Base-by-base conservation (phyloP, 2,888 invertebrate genomes). In the Standfussiana lucernea region DNA sequence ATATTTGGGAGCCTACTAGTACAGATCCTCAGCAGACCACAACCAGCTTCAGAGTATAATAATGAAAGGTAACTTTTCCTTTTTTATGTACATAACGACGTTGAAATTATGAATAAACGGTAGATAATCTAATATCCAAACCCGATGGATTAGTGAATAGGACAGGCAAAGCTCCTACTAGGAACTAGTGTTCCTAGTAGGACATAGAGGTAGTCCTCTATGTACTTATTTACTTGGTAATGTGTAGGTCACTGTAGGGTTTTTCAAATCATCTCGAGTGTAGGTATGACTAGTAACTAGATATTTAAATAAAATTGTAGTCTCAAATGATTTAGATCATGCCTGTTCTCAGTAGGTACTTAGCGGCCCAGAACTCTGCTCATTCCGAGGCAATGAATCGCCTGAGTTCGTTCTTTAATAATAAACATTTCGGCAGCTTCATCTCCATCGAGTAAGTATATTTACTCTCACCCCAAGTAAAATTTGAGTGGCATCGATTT, bases 11-110 rank as follows among this genome's bases (percentile, higher is more conserved):
- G 86, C 82, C 77, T 91, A 42, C 62, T 85, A 47, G 75, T 79
- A 37, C 78, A 82, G 80, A 82, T 76, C 42, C 68, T 77, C 21
- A 81, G 93, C 80, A 91, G 93, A 87, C 93, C 94, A 1, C 85
- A 91, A 50, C 86, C 87, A 42, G 74, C 88, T 35, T 89, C 88
- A 24, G 90, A 92, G 35, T 91, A 93, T 69, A 88, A 80, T 70
- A 90, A 89, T 65, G 91, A 92, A 76, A 91, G 91, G 94, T 93
- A 89, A 81, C 75, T 88, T 28, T 28, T 24, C 13, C 69, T 72
- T 65, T 66, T n/a, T n/a, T n/a, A n/a, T 74, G 15, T 62, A 28
- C 37, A 24, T 42, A n/a, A 21, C 15, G 24, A 24, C 0, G 5
- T 56, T 68, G 7, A 50, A 66, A 47, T 42, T 59, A 56, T 15